These are phyloP conservation scores for Atherinosoma microstoma DNA, from an alignment of 2,797 vertebrate genomes.

Conservation along the genomic window DNA sequence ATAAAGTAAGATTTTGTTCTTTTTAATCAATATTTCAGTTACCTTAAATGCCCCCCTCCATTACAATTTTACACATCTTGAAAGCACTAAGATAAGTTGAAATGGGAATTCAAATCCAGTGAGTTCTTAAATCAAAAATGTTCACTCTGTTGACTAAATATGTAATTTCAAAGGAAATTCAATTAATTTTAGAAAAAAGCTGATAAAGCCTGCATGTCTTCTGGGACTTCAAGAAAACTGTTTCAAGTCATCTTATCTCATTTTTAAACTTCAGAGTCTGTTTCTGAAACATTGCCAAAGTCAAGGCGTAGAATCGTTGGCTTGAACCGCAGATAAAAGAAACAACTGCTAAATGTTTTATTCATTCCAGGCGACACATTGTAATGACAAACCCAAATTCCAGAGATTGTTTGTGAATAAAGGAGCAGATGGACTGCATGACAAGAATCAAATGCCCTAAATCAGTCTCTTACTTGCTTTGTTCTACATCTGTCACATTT, in stretches of 20 bases:
- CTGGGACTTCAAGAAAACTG: neutral
- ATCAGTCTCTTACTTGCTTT: conserved; percentile 49
- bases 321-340: neutral
- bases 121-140: too few relatives aligned
- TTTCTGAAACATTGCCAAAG: neutral
- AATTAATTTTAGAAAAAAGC: neutral
- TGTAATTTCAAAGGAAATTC: neutral
- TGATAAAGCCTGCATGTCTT: neutral
- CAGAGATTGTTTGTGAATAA: conserved; percentile 18
- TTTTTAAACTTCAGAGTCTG: neutral
- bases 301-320: neutral
- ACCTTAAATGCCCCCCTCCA: too few relatives aligned
- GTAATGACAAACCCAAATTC: conserved; percentile 39
- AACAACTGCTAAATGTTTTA: conserved; percentile 10
- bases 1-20: neutral
- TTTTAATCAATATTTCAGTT: too few relatives aligned
- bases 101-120: neutral
- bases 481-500: conserved; percentile 57
- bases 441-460: conserved; percentile 45
- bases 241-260: neutral
- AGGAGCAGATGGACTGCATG: conserved; percentile 53
- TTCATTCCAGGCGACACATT: conserved; percentile 25
- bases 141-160: neutral
- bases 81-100: neutral
- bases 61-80: too few relatives aligned